phyloP scores from a whole-genome alignment of 2,113 vertebrate genomes.

The Mungos mungo region DNA sequence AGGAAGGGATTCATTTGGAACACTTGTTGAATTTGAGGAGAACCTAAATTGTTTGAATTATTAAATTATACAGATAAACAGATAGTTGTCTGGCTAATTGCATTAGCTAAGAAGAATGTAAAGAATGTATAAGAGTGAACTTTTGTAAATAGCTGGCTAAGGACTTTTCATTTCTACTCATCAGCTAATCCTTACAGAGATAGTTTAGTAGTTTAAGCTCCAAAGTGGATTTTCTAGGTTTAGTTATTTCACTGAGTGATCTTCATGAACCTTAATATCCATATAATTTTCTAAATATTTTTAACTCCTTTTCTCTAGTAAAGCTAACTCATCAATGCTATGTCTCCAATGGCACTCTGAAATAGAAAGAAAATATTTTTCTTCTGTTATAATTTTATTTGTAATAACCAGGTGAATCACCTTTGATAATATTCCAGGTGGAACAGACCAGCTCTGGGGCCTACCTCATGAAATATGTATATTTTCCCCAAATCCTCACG shows the following conservation, averaged over 20 bases:
- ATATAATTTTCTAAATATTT: not conserved
- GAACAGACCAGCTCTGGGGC: not conserved
- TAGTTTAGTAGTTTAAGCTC: not conserved
- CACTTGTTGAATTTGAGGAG: conserved; percentile 22
- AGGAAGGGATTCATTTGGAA: not conserved
- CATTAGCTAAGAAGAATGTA: conserved; percentile 10
- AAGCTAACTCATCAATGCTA: not conserved
- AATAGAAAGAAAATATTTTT: conserved; percentile 2
- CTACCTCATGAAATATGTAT: not conserved
- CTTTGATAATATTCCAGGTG: conserved; percentile 10
- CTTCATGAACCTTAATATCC: not conserved
- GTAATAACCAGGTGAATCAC: not conserved
- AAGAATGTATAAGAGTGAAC: not conserved
- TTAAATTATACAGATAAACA: not conserved
- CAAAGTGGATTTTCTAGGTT: not conserved
- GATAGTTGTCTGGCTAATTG: not conserved
- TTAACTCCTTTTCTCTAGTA: not conserved
- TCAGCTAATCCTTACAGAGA: not conserved
- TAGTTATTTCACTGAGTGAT: not conserved
- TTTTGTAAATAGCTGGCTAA: not conserved
- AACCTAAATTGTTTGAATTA: not conserved
- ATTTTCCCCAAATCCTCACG: not conserved
- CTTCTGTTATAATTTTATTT: conserved; percentile 4
- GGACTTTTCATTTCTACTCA: not conserved
- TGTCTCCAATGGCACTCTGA: not conserved